Conservation (phyloP, 1,140 invertebrate genomes). For the Drosophila cardini region DNA sequence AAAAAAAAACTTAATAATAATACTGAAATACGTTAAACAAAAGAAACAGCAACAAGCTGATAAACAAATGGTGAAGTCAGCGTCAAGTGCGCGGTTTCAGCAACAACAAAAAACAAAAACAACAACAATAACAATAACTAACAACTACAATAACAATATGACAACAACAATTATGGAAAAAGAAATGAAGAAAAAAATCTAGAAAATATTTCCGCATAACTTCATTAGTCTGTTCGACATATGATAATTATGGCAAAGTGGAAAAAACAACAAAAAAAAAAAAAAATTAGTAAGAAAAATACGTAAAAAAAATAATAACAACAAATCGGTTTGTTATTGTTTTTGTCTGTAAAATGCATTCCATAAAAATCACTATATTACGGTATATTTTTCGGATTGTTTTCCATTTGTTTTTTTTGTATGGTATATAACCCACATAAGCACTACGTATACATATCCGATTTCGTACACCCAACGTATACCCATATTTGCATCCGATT, state of each 20-base stretch:
- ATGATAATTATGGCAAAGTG: conserved; percentile 30
- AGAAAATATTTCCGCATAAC: conserved; percentile 70
- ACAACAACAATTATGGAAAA: not conserved
- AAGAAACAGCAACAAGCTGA: conserved; percentile 26
- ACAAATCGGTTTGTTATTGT: conserved; percentile 23
- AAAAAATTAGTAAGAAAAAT: conserved; percentile 9
- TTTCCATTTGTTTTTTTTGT: conserved; percentile 5
- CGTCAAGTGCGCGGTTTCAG: conserved; percentile 69
- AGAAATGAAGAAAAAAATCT: conserved; percentile 19
- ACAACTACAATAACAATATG: conserved; percentile 30
- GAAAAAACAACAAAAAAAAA: not conserved
- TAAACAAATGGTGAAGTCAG: conserved; percentile 46
- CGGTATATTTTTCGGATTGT: conserved; percentile 10
- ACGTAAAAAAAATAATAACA: conserved; percentile 1
- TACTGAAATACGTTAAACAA: not conserved
- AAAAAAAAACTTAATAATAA: conserved; percentile 3
- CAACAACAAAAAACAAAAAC: conserved; percentile 15
- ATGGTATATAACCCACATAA: conserved; percentile 30
- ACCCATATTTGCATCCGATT: conserved; percentile 45
- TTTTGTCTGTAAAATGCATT: conserved; percentile 16
- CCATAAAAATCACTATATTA: conserved; percentile 5
- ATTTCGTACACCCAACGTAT: conserved; percentile 41
- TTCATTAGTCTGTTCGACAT: conserved; percentile 58
- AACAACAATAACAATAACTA: too few relatives aligned
- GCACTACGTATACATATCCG: conserved; percentile 58